Percentiles rank a stretch among this genome's conserved stretches.
phyloP scores from a whole-genome alignment of 2,888 invertebrate genomes.

The Andrena dorsata region DNA sequence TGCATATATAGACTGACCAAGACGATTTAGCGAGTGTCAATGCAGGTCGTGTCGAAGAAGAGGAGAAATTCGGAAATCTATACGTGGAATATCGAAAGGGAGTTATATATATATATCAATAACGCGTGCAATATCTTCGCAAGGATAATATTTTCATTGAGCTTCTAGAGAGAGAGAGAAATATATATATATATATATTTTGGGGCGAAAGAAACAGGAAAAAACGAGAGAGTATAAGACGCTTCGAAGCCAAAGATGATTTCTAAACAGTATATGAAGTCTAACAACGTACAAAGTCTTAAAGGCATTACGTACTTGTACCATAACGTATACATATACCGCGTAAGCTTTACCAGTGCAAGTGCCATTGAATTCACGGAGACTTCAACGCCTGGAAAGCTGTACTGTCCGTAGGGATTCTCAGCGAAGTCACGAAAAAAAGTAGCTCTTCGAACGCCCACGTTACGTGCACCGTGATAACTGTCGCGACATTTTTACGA shows the following conservation, averaged over 20 bases:
- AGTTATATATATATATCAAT: constrained; percentile 3
- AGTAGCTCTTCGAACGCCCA: constrained; percentile 12
- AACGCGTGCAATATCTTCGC: constrained; percentile 35
- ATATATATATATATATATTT: constrained; percentile 16
- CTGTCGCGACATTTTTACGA: constrained; percentile 13
- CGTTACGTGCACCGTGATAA: constrained; percentile 14
- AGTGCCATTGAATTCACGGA: constrained; percentile 65
- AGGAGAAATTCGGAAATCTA: not conserved
- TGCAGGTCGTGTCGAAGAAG: constrained; percentile 25
- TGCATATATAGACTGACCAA: constrained; percentile 58
- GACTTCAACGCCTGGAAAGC: constrained; percentile 30
- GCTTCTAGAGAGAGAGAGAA: constrained; percentile 36
- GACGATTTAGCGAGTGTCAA: constrained; percentile 39
- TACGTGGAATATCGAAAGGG: not conserved
- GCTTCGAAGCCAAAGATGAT: constrained; percentile 68
- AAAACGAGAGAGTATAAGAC: constrained; percentile 29
- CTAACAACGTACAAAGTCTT: constrained; percentile 66
- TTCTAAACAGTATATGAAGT: constrained; percentile 51
- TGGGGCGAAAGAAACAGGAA: constrained; percentile 18
- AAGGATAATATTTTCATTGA: constrained; percentile 62
- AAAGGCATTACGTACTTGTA: constrained; percentile 70
- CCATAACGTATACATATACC: constrained; percentile 46
- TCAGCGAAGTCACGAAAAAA: not conserved
- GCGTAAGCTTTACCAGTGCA: constrained; percentile 64
- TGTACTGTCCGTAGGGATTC: not conserved